Conservation (phyloP, 2,113 vertebrate genomes). For the Glaucidium brasilianum region DNA sequence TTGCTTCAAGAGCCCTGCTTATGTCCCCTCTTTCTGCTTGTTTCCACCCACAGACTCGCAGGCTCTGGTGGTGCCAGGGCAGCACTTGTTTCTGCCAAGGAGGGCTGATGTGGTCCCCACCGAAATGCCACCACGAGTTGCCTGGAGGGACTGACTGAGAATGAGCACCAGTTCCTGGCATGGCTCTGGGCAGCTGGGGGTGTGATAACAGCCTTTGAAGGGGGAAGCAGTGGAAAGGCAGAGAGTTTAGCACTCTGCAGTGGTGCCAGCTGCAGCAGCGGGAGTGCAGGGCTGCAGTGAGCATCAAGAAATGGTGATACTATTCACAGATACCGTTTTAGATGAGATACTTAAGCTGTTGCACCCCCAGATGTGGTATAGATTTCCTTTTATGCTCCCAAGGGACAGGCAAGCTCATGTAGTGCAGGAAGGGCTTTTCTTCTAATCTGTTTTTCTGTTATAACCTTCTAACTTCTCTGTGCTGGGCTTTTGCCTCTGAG, state of each 20-base stretch:
- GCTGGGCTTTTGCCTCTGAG: not conserved
- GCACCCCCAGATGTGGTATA: not conserved
- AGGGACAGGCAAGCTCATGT: not conserved
- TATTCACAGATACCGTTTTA: not conserved
- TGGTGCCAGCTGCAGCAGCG: not conserved
- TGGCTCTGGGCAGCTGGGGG: not conserved
- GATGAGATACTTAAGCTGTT: not conserved
- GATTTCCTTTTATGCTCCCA: not conserved
- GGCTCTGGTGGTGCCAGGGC: not conserved
- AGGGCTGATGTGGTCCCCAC: not conserved
- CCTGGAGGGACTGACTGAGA: not conserved
- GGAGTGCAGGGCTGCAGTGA: not conserved
- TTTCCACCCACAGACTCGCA: not conserved
- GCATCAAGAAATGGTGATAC: not conserved
- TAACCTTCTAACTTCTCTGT: not conserved
- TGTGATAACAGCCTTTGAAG: not conserved
- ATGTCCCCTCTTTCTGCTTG: rapidly evolving
- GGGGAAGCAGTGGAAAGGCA: not conserved
- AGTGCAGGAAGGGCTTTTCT: not conserved
- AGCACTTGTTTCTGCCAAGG: not conserved
- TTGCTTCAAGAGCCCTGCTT: not conserved
- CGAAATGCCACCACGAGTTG: not conserved
- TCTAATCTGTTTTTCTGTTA: not conserved
- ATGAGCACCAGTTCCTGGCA: not conserved
- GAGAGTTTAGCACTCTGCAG: not conserved